Evolutionary conservation across 1,140 invertebrate genomes (phyloP), one percentile per base, ranked within the genome.

Genomic region (Chlorops oryzae): DNA sequence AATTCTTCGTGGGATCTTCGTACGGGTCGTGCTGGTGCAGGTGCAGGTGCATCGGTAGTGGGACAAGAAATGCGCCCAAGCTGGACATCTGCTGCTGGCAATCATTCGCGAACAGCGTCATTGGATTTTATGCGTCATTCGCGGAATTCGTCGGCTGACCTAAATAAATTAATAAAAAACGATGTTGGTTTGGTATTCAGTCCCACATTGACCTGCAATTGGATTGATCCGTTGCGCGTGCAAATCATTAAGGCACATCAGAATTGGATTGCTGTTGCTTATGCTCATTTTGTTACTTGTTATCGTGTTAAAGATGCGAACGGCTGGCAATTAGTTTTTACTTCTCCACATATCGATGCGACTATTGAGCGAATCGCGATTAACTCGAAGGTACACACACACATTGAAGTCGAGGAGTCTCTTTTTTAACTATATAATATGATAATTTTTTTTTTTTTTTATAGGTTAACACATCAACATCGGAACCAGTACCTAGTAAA

Each of bases 181-280:
- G 85, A 86, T 64, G 76, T 86, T 23, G 78, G 83, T 28, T 58
- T 86, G 45, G 78, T 86, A 27, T 84, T 86, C 63, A 80, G 82
- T 47, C 73, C 79, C 42, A 60, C 71, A 51, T 79, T 75, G 57
- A 82, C 79, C 27, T 78, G 75, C 1, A 59, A 70, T 54, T 92
- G 88, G 87, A 80, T 84, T 13, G 90, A 94, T 74, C 90, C 88
- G 27, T 66, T 92, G 57, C 78, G 90, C 58, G 92, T 95, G 34
- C 87, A 92, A 71, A 92, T 97, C 55, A 90, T 98, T 50, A 91
- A 92, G 73, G 94, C 94, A 13, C 94, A 98, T 78, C 92, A 97
- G 69, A 97, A 97, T 71, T 97, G 92, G 90, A 93, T 98, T 57
- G 92, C 89, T 49, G 92, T 96, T 24, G 93, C 92, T 10, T 98